These are phyloP conservation scores for Drosophila mimetica DNA, from an alignment of 2,888 invertebrate species.

Conservation along the genomic window DNA sequence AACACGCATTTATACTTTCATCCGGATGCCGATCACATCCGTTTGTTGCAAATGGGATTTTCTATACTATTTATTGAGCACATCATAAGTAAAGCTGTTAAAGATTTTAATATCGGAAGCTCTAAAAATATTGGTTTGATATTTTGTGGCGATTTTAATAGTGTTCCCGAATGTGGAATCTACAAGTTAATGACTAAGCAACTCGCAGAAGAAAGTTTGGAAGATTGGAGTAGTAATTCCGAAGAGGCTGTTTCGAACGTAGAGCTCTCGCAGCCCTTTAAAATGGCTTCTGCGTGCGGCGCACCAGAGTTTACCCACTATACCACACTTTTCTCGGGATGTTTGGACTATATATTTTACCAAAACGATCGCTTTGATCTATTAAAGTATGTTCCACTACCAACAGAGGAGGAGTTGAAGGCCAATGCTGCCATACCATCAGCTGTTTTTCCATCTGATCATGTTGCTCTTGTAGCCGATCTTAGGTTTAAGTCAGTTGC, in stretches of 20 bases:
- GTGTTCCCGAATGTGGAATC: constrained; percentile 92
- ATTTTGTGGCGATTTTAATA: constrained; percentile 97
- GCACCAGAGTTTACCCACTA: constrained; percentile 93
- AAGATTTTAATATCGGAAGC: constrained; percentile 63
- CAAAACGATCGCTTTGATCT: constrained; percentile 88
- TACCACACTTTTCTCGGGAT: constrained; percentile 92
- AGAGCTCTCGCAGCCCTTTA: constrained; percentile 87
- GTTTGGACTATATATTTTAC: constrained; percentile 96
- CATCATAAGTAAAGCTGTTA: constrained; percentile 83
- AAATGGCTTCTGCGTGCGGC: constrained; percentile 92
- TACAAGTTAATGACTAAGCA: constrained; percentile 91
- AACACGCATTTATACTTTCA: constrained; percentile 98
- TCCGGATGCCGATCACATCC: constrained; percentile 94
- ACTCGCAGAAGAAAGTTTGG: constrained; percentile 87
- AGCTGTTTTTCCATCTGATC: constrained; percentile 96
- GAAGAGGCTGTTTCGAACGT: constrained; percentile 88
- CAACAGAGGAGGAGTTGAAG: constrained; percentile 90
- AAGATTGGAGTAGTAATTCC: constrained; percentile 91
- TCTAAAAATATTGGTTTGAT: constrained; percentile 87
- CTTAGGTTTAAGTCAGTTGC: constrained; percentile 84
- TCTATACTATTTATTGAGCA: constrained; percentile 89
- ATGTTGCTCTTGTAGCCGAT: constrained; percentile 94
- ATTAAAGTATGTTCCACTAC: constrained; percentile 91
- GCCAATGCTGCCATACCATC: constrained; percentile 93
- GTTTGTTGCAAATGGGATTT: constrained; percentile 93